Evolutionary conservation across 2,888 invertebrate species (phyloP).

Genomic region (Chymomyza procnemis): DNA sequence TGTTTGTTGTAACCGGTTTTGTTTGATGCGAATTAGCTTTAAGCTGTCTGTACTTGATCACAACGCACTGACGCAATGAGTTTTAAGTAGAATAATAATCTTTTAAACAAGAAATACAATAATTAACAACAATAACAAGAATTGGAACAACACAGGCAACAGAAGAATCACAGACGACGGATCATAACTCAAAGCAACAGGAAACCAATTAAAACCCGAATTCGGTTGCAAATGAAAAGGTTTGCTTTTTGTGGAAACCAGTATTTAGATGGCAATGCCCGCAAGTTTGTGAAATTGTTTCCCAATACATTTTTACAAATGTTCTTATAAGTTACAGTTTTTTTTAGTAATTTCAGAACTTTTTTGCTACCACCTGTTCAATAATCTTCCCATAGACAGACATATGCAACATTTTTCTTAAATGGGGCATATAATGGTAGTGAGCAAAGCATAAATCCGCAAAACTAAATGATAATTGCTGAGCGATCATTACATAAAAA

Average conservation of each 20-base stretch:
- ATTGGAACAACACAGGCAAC: neutral
- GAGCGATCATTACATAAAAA: too few relatives aligned
- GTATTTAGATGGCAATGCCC: neutral
- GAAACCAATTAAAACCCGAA: neutral
- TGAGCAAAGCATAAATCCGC: too few relatives aligned
- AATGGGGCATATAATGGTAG: too few relatives aligned
- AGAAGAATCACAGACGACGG: too few relatives aligned
- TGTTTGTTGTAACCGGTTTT: slow-evolving; percentile 56
- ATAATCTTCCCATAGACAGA: too few relatives aligned
- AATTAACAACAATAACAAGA: neutral
- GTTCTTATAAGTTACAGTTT: too few relatives aligned
- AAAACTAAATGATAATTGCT: too few relatives aligned
- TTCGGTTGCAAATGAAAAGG: neutral
- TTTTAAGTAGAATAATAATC: neutral
- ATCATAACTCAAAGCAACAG: neutral
- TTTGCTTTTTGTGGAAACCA: neutral
- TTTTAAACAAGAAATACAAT: neutral
- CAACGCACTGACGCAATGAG: neutral
- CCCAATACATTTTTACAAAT: too few relatives aligned
- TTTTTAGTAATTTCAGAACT: too few relatives aligned
- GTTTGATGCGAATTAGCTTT: slow-evolving; percentile 31
- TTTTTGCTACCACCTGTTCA: too few relatives aligned
- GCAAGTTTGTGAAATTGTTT: too few relatives aligned
- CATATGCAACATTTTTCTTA: too few relatives aligned
- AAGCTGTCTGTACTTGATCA: neutral